phyloP scores from a whole-genome alignment of 2,888 invertebrate genomes.

The Ochlodes sylvanus region DNA sequence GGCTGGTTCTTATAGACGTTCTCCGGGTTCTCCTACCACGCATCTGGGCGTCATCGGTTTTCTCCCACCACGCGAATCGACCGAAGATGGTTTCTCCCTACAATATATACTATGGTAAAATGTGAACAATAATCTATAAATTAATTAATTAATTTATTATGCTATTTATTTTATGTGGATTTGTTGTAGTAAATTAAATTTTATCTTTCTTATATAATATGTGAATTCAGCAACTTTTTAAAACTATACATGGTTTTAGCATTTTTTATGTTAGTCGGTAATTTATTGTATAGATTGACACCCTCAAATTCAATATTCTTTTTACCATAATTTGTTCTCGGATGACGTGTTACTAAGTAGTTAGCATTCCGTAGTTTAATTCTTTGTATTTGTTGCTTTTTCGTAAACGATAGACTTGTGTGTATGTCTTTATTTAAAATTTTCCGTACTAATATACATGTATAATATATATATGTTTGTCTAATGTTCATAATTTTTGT shows the following conservation, averaged over 20 bases:
- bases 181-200: too few relatives aligned
- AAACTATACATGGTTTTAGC: conserved; percentile 10
- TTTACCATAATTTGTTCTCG: conserved; percentile 10
- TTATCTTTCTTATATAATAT: neutral
- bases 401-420: conserved; percentile 23
- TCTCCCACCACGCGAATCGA: too few relatives aligned
- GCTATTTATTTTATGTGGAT: neutral
- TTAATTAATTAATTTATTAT: too few relatives aligned
- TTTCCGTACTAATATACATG: conserved; percentile 33
- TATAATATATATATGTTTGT: conserved; percentile 35
- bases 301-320: conserved; percentile 12
- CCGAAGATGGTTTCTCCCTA: too few relatives aligned
- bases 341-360: neutral
- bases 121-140: too few relatives aligned
- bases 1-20: too few relatives aligned
- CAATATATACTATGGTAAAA: too few relatives aligned
- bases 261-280: conserved; percentile 4
- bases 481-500: conserved; percentile 28
- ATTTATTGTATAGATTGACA: neutral
- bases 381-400: too few relatives aligned
- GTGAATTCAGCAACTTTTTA: conserved; percentile 8
- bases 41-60: too few relatives aligned
- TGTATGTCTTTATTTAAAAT: conserved; percentile 36
- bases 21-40: too few relatives aligned
- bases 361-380: conserved; percentile 27